These are phyloP conservation scores for Pteromalus puparum DNA, from an alignment of 1,140 invertebrate genomes.

Conservation along the genomic window DNA sequence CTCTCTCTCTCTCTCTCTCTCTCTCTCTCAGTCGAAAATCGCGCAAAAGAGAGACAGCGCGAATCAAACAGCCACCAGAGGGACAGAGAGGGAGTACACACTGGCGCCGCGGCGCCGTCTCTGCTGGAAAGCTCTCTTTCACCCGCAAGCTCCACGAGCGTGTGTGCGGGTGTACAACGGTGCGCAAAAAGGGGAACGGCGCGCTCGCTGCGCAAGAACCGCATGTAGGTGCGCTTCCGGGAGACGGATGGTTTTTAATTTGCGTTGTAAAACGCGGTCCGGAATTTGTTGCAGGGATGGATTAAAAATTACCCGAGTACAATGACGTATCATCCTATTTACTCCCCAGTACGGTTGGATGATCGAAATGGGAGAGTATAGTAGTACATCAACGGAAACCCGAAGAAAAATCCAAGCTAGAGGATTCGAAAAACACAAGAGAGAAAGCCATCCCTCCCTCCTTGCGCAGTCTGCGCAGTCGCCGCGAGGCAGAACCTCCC, in stretches of 20 bases:
- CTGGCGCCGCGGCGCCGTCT: background rate
- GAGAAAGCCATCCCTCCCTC: background rate
- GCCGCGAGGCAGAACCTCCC: background rate
- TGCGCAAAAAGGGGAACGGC: background rate
- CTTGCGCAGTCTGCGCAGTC: background rate
- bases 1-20: too few relatives aligned
- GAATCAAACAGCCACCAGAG: background rate
- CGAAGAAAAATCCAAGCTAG: background rate
- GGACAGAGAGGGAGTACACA: background rate
- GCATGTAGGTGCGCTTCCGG: background rate
- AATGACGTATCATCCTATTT: too few relatives aligned
- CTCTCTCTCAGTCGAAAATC: background rate
- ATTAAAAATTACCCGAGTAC: too few relatives aligned
- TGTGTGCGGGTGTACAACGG: background rate
- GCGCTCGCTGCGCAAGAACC: conserved; percentile 20
- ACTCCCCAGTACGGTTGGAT: too few relatives aligned
- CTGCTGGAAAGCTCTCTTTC: conserved; percentile 18
- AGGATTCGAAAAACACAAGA: background rate
- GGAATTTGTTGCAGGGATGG: too few relatives aligned
- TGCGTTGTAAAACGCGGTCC: background rate
- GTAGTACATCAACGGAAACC: too few relatives aligned
- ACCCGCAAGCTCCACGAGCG: background rate
- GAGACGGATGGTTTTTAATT: background rate
- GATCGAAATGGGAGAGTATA: too few relatives aligned
- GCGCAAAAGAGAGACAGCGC: background rate